These are phyloP conservation scores for Myiagra hebetior DNA, from an alignment of 2,113 vertebrate genomes.

Conservation along the genomic window DNA sequence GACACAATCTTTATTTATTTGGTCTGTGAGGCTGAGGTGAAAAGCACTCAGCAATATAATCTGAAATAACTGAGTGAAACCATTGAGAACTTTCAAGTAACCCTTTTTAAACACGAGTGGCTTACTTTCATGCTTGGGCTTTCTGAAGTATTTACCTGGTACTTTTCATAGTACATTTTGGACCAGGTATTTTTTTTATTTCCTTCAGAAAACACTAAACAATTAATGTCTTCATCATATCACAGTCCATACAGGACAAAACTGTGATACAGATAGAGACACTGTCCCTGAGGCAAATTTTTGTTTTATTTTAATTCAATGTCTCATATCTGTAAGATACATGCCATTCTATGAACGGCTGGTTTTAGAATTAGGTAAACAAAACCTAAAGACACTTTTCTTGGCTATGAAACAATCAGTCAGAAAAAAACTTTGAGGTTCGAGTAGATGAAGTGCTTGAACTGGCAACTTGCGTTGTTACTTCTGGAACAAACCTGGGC, in stretches of 20 bases:
- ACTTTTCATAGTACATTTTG: neutral
- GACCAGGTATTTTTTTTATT: neutral
- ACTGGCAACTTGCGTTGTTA: conserved; percentile 10
- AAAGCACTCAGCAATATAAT: neutral
- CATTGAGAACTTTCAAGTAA: neutral
- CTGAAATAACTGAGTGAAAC: neutral
- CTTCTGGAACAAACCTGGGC: conserved; percentile 10
- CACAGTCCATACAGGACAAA: neutral
- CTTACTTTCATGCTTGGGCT: neutral
- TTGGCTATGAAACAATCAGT: neutral
- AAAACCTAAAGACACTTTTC: neutral
- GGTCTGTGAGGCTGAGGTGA: neutral
- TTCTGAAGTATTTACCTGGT: neutral
- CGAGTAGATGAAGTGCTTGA: conserved; percentile 36
- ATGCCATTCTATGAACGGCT: neutral
- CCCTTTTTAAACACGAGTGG: neutral
- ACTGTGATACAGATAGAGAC: neutral
- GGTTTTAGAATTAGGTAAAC: neutral
- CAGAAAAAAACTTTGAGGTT: neutral
- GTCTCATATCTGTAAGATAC: neutral
- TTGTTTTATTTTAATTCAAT: neutral
- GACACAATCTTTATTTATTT: neutral
- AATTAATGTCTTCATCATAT: neutral
- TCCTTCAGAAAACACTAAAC: neutral
- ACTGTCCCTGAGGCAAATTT: neutral